Evolutionary conservation across 2,113 vertebrate genomes (phyloP).

Genomic region (Amphiprion percula): DNA sequence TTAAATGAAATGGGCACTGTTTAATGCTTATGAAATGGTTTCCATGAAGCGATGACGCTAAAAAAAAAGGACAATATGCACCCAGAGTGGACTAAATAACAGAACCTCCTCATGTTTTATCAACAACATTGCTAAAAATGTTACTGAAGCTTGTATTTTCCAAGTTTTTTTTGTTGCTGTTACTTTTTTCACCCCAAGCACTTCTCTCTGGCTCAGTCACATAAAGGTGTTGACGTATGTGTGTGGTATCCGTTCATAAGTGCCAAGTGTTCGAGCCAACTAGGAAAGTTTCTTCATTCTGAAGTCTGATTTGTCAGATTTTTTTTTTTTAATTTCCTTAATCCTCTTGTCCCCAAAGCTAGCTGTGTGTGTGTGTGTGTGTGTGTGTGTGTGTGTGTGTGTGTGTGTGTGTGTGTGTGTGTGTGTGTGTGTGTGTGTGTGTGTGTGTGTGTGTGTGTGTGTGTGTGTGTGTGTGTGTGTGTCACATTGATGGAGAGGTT

Average conservation of each 20-base stretch:
- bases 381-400: conserved; percentile 19
- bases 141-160: neutral
- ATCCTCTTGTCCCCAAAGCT: conserved; percentile 80
- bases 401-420: conserved; percentile 18
- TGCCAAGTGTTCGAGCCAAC: conserved; percentile 69
- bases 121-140: neutral
- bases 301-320: conserved; percentile 75
- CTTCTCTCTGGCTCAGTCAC: conserved; percentile 23
- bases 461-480: conserved; percentile 10
- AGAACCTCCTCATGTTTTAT: neutral
- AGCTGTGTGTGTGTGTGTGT: conserved; percentile 35
- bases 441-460: conserved; percentile 19
- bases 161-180: neutral
- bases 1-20: too few species aligned
- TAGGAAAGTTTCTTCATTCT: conserved; percentile 77
- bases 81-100: neutral
- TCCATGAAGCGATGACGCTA: too few species aligned
- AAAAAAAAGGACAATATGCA: neutral
- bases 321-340: conserved; percentile 75
- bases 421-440: conserved; percentile 26
- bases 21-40: too few species aligned
- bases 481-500: conserved; percentile 82
- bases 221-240: conserved; percentile 48
- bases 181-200: neutral
- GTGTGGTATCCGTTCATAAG: conserved; percentile 51